phyloP scores from a whole-genome alignment of 2,113 vertebrate species.

The Neolamprologus toae region DNA sequence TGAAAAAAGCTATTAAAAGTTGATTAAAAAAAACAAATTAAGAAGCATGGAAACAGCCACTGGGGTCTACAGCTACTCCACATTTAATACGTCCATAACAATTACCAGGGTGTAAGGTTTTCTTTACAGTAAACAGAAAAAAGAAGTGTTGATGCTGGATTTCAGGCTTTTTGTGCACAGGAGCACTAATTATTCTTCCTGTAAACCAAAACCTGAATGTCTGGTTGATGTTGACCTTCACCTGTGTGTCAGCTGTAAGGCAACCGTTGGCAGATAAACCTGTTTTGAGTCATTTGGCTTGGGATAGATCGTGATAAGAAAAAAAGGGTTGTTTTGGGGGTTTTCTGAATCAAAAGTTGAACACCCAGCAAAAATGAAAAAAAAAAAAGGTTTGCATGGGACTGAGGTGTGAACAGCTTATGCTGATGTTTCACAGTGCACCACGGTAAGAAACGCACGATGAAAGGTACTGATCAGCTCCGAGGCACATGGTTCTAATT shows the following conservation, averaged over 20 bases:
- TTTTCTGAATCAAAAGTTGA: not conserved
- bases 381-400: not conserved
- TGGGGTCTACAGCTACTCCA: not conserved
- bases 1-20: not conserved
- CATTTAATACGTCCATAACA: not conserved
- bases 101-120: not conserved
- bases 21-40: not conserved
- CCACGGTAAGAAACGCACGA: not conserved
- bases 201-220: not conserved
- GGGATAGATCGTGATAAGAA: not conserved
- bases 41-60: not conserved
- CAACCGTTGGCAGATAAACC: not conserved
- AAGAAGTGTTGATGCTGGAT: not conserved
- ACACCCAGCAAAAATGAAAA: not conserved
- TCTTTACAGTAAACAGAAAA: not conserved
- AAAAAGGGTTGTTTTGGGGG: not conserved
- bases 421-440: not conserved
- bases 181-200: not conserved
- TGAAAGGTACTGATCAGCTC: not conserved
- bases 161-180: not conserved
- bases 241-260: not conserved
- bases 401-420: not conserved
- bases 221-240: not conserved
- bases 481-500: not conserved
- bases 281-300: not conserved